A percentile compares a stretch with the other conserved stretches of the same genome.
Evolutionary conservation across 2,888 invertebrate species (phyloP).

Genomic region (Eustalomyia histrio): DNA sequence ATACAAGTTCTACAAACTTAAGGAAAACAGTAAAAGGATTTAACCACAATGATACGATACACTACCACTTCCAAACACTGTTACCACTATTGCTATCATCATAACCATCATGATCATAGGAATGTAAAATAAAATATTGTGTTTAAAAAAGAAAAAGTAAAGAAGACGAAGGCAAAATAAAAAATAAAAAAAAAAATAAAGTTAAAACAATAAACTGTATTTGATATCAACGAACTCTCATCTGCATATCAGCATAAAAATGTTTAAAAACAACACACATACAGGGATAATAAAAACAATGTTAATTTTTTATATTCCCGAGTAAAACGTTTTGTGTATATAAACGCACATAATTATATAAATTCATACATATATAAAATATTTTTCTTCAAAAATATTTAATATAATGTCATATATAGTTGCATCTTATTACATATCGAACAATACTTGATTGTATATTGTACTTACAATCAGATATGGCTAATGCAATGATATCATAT

Average conservation of each 20-base stretch:
- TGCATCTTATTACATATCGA: too few relatives aligned
- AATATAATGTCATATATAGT: too few relatives aligned
- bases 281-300: not conserved
- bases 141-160: slow-evolving; percentile 12
- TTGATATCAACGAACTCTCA: slow-evolving; percentile 54
- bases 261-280: slow-evolving; percentile 24
- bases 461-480: too few relatives aligned
- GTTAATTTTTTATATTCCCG: too few relatives aligned
- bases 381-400: too few relatives aligned
- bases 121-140: slow-evolving; percentile 10
- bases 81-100: slow-evolving; percentile 8
- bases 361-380: too few relatives aligned
- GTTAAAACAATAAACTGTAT: slow-evolving; percentile 53
- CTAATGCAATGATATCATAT: too few relatives aligned
- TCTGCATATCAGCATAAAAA: slow-evolving; percentile 53
- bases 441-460: too few relatives aligned
- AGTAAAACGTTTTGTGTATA: too few relatives aligned
- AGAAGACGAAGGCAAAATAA: slow-evolving; percentile 13
- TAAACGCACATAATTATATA: too few relatives aligned
- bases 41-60: slow-evolving; percentile 26
- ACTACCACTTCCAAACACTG: slow-evolving; percentile 2
- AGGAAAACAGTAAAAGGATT: slow-evolving; percentile 19
- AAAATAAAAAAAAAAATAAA: slow-evolving; percentile 17
- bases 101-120: slow-evolving; percentile 20
- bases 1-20: slow-evolving; percentile 32